Evolutionary conservation across 1,140 invertebrate species (phyloP), one percentile per base, ranked within the genome.

Genomic region (Coelopa frigida): DNA sequence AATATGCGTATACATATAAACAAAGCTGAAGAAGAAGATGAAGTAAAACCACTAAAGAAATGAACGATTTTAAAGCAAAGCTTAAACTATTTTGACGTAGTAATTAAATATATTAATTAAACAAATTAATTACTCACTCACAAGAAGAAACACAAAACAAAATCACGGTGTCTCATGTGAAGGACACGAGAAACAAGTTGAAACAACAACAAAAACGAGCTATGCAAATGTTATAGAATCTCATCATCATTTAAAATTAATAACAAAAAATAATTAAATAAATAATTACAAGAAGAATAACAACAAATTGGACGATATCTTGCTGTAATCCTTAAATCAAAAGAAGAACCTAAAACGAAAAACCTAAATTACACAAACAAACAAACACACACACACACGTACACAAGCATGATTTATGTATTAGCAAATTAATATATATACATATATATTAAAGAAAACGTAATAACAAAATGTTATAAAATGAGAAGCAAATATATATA

Each of bases 11-110:
- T 21, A 20, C 36, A 38, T 12, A 38, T 20, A 22, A 38, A 21
- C 5, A 14, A 38, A 38, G 14, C 17, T 3, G 24, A 38, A 38
- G 24, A 37, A 37, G 15, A 10, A 20, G 22, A 37, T 20, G 18
- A 14, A 36, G 21, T 15, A 18, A 5, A 36, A 36, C 33, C 21
- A 36, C 33, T 36, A 7, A 36, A n/a, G 8, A 36, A n/a, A 36
- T 14, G 21, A 36, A n/a, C n/a, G n/a, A n/a, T n/a, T 20, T 15
- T 37, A 37, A 37, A 17, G 14, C 35, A 15, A 37, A 14, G 36
- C 36, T 38, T 22, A 38, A 46, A 46, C 35, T 46, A 46, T 29
- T 29, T 38, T 31, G 27, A 46, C 32, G 37, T 46, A 40, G 27
- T 14, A 46, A 15, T 21, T 15, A 39, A 26, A 7, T 29, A 14